phyloP scores from a whole-genome alignment of 1,140 invertebrate genomes.

The Aphis craccivora region DNA sequence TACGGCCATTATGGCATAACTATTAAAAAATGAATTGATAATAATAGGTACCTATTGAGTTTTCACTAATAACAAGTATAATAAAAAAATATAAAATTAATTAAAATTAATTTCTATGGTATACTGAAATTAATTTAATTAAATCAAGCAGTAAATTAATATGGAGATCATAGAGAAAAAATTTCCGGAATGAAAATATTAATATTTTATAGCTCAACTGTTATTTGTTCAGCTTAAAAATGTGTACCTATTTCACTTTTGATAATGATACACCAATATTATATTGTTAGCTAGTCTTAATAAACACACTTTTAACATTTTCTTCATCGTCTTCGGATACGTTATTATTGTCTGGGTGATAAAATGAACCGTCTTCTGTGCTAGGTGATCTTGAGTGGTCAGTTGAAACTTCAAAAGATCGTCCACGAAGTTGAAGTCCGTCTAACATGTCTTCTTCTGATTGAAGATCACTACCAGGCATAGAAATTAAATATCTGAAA shows the following conservation, averaged over 20 bases:
- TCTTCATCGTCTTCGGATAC: conserved; percentile 34
- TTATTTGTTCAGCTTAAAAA: not conserved
- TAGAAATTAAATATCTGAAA: conserved; percentile 36
- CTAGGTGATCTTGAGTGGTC: conserved; percentile 40
- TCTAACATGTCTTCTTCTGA: conserved; percentile 52
- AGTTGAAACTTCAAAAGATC: conserved; percentile 41
- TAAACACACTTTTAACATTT: conserved; percentile 43
- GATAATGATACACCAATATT: not conserved
- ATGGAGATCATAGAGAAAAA: too few relatives aligned
- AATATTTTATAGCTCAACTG: too few relatives aligned
- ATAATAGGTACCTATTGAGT: too few relatives aligned
- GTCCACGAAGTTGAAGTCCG: conserved; percentile 41
- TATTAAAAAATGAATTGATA: too few relatives aligned
- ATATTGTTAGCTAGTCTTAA: not conserved
- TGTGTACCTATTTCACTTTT: not conserved
- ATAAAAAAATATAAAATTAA: too few relatives aligned
- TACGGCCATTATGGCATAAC: not conserved
- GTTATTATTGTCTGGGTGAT: conserved; percentile 25
- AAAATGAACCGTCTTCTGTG: conserved; percentile 37
- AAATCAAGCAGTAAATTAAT: too few relatives aligned
- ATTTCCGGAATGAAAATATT: too few relatives aligned
- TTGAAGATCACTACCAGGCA: conserved; percentile 29
- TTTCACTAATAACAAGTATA: too few relatives aligned
- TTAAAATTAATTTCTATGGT: too few relatives aligned
- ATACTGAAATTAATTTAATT: too few relatives aligned